Evolutionary conservation across 1,140 invertebrate genomes (phyloP).

Genomic region (Cherax destructor): DNA sequence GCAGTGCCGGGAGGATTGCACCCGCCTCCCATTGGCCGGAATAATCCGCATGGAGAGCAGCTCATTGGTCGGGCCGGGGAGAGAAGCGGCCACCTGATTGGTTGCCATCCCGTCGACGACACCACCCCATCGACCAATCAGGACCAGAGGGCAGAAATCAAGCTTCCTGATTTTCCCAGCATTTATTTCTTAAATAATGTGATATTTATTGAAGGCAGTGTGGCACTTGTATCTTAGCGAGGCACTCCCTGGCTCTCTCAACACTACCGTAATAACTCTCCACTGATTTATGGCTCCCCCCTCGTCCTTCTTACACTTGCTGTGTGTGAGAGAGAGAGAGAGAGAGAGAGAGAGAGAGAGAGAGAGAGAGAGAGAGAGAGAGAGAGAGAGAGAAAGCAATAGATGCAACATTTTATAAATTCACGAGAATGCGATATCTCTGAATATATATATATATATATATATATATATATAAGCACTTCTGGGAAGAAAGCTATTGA

Average conservation of each 20-base stretch:
- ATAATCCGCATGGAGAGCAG: conserved; percentile 34
- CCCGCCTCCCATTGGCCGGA: conserved; percentile 36
- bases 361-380: too few relatives aligned
- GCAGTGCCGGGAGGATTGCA: conserved; percentile 48
- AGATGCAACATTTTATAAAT: too few relatives aligned
- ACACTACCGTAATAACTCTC: conserved; percentile 2
- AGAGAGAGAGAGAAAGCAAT: too few relatives aligned
- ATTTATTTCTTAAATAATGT: conserved; percentile 44
- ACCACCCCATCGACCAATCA: conserved; percentile 13
- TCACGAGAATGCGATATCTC: too few relatives aligned
- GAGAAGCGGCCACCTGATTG: conserved; percentile 3
- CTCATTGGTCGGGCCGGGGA: conserved; percentile 25
- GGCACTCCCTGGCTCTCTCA: conserved; percentile 16
- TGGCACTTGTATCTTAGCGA: conserved; percentile 41
- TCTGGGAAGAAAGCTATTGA: too few relatives aligned
- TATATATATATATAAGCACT: too few relatives aligned
- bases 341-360: not conserved
- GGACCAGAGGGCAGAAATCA: conserved; percentile 33
- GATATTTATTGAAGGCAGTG: conserved; percentile 51
- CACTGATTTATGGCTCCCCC: not conserved
- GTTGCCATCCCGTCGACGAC: not conserved
- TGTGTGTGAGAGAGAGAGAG: not conserved
- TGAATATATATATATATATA: too few relatives aligned
- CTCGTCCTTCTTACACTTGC: too few relatives aligned
- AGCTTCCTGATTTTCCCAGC: conserved; percentile 46